These are phyloP conservation scores for Apeira syringaria DNA, from an alignment of 2,888 invertebrate species.

Conservation along the genomic window DNA sequence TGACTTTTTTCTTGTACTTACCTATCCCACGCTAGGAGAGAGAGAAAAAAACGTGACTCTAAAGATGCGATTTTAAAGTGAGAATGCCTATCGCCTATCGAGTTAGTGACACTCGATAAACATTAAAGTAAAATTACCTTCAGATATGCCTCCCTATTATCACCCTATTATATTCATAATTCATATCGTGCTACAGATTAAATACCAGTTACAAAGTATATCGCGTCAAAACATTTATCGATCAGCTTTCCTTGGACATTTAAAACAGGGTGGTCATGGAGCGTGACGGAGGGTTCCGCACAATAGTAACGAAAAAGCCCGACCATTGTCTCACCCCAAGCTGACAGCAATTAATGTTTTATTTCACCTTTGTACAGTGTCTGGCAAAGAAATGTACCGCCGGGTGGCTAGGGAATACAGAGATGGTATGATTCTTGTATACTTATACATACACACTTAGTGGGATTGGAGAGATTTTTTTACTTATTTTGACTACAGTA, in stretches of 20 bases:
- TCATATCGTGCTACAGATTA: slow-evolving; percentile 12
- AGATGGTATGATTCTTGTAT: slow-evolving; percentile 21
- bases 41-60: too few relatives aligned
- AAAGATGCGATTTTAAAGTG: too few relatives aligned
- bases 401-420: slow-evolving; percentile 33
- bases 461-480: slow-evolving; percentile 10
- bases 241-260: slow-evolving; percentile 36
- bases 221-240: slow-evolving; percentile 37
- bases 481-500: too few relatives aligned
- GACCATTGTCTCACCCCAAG: slow-evolving; percentile 62
- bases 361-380: slow-evolving; percentile 63
- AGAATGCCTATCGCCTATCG: too few relatives aligned
- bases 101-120: too few relatives aligned
- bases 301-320: slow-evolving; percentile 71
- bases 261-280: slow-evolving; percentile 45
- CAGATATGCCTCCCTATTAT: slow-evolving; percentile 6
- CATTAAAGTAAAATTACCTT: background rate
- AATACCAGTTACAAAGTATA: background rate
- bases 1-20: too few relatives aligned
- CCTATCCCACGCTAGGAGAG: too few relatives aligned
- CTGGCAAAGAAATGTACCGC: slow-evolving; percentile 42
- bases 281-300: slow-evolving; percentile 70
- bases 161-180: slow-evolving; percentile 19
- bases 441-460: slow-evolving; percentile 17
- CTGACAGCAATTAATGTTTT: slow-evolving; percentile 80